A percentile compares a stretch with the other conserved stretches of the same genome.
These are phyloP conservation scores for Drosophila meridiana DNA, from an alignment of 2,888 invertebrate genomes.

Conservation along the genomic window DNA sequence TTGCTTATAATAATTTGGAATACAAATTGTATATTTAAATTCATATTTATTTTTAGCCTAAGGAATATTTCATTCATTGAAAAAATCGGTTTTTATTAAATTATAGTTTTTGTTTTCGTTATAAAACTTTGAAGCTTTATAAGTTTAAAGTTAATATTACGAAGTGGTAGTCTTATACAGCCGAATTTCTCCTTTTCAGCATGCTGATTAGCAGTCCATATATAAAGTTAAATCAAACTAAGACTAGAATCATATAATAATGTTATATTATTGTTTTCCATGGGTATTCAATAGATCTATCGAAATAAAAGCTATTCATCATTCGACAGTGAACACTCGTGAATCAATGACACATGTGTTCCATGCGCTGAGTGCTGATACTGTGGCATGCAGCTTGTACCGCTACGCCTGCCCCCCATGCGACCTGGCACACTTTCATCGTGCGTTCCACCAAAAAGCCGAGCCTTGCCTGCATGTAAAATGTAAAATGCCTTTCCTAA, in stretches of 20 bases:
- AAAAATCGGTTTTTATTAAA: background rate
- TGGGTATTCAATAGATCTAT: background rate
- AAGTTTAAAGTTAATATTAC: no score
- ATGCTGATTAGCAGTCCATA: background rate
- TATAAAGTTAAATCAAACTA: background rate
- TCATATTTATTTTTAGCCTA: background rate
- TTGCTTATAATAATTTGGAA: background rate
- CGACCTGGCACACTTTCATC: conserved; percentile 52
- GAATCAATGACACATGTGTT: conserved; percentile 15
- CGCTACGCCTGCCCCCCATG: conserved; percentile 15
- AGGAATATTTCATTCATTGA: background rate
- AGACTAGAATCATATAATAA: background rate
- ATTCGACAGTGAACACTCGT: conserved; percentile 7
- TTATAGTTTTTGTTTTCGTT: background rate
- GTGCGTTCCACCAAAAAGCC: conserved; percentile 27
- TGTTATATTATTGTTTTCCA: background rate
- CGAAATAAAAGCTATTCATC: background rate
- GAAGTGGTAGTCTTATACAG: no score
- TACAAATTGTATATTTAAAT: background rate
- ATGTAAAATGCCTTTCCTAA: conserved; percentile 55
- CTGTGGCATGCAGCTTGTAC: conserved; percentile 21
- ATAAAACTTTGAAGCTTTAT: background rate
- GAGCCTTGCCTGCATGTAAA: conserved; percentile 27
- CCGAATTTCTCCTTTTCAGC: background rate
- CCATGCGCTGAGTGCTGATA: conserved; percentile 13